Base-by-base conservation (phyloP, 2,888 invertebrate species). In the Uropetala carovei region DNA sequence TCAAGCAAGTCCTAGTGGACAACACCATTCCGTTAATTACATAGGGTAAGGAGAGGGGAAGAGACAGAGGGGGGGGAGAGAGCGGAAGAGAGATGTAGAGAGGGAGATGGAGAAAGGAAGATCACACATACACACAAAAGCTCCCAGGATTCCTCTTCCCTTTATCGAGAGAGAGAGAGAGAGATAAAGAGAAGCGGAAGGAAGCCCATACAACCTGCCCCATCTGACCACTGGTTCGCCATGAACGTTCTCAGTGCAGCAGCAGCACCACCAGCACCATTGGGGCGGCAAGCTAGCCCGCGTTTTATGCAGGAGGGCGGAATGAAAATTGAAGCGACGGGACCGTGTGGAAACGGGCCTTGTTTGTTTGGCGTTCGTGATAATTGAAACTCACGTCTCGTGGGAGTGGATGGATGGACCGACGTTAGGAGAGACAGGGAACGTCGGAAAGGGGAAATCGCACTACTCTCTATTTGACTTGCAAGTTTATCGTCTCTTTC, bases 371-470 rank as follows among this genome's bases (percentile, higher is more conserved):
- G 64, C 89, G 16, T 89, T 64, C 89, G 43, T 64, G 43, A 89
- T 89, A 64, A 89, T 89, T 89, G 89, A 89, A 89, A 89, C 89
- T 89, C 89, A 11, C 89, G 89, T 89, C 89, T n/a, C 64, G 89
- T 27, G 64, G 64, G 68, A 30, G 9, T 9, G 14, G 56, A 56
- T 57, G 82, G 82, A 13, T 82, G 82, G n/a, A 18, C 0, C 30
- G 18, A 57, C 9, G 82, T 43, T 56, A 57, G 83, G 56, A 13
- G 27, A 14, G n/a, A 10, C 22, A 13, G 43, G 82, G n/a, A 13
- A 43, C 11, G 27, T 7, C 16, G 30, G 27, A 18, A 13, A 85
- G 59, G 27, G 27, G 3, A 59, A 22, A 22, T 11, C 1, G 75
- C 22, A 75, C 9, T 22, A 22, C 13, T 75, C n/a, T 75, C n/a